Evolutionary conservation across 2,113 vertebrate species (phyloP).

Genomic region (Diadophis punctatus): DNA sequence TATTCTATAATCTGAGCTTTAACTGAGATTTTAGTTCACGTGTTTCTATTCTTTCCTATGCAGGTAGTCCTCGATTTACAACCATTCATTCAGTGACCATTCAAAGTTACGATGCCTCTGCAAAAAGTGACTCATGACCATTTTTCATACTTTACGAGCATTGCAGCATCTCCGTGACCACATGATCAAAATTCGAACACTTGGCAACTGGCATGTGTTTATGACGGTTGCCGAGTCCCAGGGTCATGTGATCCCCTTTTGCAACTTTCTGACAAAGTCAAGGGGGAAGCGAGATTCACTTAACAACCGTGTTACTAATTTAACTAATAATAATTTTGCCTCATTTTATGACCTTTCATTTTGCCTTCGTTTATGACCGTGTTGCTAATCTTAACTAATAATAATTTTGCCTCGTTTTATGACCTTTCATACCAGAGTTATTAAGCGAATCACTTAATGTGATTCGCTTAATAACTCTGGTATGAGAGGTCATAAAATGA

Average conservation of each 20-base stretch:
- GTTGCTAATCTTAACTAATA: no score
- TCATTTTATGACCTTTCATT: no score
- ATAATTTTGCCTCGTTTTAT: no score
- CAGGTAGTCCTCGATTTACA: not conserved
- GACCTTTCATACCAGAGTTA: no score
- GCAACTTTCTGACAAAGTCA: not conserved
- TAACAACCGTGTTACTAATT: not conserved
- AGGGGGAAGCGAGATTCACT: not conserved
- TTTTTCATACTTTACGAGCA: not conserved
- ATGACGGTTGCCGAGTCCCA: not conserved
- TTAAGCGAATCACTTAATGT: no score
- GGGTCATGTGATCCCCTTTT: no score
- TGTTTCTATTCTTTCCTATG: not conserved
- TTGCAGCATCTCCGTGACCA: not conserved
- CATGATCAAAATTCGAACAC: not conserved
- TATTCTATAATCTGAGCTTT: not conserved
- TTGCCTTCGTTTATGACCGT: no score
- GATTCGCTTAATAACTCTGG: not conserved
- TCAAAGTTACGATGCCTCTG: not conserved
- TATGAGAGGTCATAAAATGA: not conserved
- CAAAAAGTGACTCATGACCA: not conserved
- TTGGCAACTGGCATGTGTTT: not conserved
- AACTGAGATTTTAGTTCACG: not conserved
- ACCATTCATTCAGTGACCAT: not conserved
- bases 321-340: no score